Evolutionary conservation across 2,797 vertebrate genomes (phyloP).

Genomic region (Coregonus ussuriensis): DNA sequence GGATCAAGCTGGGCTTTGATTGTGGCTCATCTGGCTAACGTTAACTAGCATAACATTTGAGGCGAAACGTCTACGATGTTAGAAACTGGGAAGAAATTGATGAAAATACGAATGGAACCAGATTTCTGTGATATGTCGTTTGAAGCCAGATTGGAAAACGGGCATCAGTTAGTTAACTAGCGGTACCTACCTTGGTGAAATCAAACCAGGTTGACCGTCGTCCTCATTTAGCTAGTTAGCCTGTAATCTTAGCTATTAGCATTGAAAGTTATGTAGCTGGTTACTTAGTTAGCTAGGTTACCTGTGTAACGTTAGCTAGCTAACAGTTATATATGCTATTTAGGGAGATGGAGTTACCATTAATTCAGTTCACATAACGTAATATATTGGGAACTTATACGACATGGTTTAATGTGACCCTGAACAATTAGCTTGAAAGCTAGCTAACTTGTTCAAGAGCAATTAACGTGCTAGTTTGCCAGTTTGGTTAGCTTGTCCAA

Average conservation of each 20-base stretch:
- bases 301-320: background rate
- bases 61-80: background rate
- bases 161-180: background rate
- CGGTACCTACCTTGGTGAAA: background rate
- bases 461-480: background rate
- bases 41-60: background rate
- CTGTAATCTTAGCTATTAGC: background rate
- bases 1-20: background rate
- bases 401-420: background rate
- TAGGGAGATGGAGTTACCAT: background rate
- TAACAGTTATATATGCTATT: no score
- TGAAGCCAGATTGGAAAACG: background rate
- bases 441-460: conserved; percentile 1
- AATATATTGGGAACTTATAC: background rate
- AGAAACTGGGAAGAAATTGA: background rate
- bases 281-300: background rate
- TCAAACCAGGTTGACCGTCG: background rate
- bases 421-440: no score
- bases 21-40: background rate
- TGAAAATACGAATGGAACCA: background rate
- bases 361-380: background rate
- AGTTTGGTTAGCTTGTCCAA: conserved; percentile 6
- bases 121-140: background rate
- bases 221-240: background rate
- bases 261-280: background rate